Base-by-base conservation (phyloP, 2,113 vertebrate species). In the Anolis sagrei region DNA sequence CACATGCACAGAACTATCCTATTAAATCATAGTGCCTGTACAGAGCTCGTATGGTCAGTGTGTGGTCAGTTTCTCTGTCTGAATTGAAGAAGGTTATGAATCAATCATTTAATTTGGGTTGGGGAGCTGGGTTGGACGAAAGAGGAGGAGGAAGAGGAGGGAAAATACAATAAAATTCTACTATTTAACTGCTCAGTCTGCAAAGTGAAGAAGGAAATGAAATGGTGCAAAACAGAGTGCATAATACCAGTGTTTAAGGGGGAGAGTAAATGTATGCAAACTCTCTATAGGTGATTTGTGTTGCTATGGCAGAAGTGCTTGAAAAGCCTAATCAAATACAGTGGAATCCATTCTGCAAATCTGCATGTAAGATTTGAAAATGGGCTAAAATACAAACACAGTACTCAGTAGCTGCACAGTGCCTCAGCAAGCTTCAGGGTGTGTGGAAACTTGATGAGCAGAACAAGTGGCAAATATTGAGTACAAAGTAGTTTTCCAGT, bases 381-480 rank as follows among this genome's bases (percentile, higher is more conserved):
- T 44, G 72, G 85, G 49, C 68, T 70, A 89, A 92, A 93, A 79
- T 75, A 87, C 88, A 88, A 76, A 51, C 81, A 89, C 61, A 86
- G 21, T 66, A 44, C 69, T 66, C 18, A 19, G 58, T 36, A 51
- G 72, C 70, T 79, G 34, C 80, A 29, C 68, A 48, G 36, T 82
- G 80, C 36, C 58, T 62, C 51, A 21, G 34, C 51, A 62, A 78
- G 91, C 64, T 80, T 87, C 84, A 91, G 70, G 82, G 48, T 92
- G 73, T 83, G 87, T 68, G 82, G 77, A 85, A 93, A 89, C 87
- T 93, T 80, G 39, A 79, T 80, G 39, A 90, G 92, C 91, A 88
- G 82, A 92, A 90, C 84, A 90, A 90, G 76, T 84, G 92, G 90
- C 81, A 93, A 94, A 95, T 94, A 94, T 44, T 91, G 75, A 93